Percentiles rank a stretch among this genome's conserved stretches.
phyloP scores from a whole-genome alignment of 1,140 invertebrate species.

The Nomia melanderi region DNA sequence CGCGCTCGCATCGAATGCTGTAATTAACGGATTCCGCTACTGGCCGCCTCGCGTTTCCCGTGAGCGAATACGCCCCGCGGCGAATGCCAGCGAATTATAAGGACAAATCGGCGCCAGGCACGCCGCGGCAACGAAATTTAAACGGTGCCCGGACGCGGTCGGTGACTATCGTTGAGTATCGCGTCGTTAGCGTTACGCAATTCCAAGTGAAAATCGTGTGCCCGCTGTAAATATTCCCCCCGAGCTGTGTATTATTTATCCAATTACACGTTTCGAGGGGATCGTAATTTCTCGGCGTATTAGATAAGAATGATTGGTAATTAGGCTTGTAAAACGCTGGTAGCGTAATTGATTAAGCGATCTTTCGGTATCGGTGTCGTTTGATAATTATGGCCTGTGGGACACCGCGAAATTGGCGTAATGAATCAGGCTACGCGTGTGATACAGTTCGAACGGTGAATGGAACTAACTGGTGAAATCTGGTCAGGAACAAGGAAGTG shows the following conservation, averaged over 20 bases:
- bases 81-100: slow-evolving; percentile 12
- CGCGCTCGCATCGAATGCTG: slow-evolving; percentile 32
- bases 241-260: neutral
- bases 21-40: slow-evolving; percentile 58
- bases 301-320: neutral
- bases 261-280: neutral
- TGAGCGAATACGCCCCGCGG: neutral
- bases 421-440: no score
- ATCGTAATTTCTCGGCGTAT: neutral
- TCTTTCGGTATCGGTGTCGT: neutral
- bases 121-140: neutral
- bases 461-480: no score
- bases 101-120: neutral
- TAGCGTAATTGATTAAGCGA: neutral
- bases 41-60: slow-evolving; percentile 25
- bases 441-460: no score
- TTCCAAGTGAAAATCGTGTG: neutral
- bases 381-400: neutral
- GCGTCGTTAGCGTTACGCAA: neutral
- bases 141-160: neutral
- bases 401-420: neutral
- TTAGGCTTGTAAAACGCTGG: neutral
- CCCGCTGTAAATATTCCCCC: neutral
- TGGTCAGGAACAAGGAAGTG: no score
- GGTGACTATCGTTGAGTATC: neutral